Base-by-base conservation (phyloP, 2,797 vertebrate genomes). In the Hylomyscus alleni region DNA sequence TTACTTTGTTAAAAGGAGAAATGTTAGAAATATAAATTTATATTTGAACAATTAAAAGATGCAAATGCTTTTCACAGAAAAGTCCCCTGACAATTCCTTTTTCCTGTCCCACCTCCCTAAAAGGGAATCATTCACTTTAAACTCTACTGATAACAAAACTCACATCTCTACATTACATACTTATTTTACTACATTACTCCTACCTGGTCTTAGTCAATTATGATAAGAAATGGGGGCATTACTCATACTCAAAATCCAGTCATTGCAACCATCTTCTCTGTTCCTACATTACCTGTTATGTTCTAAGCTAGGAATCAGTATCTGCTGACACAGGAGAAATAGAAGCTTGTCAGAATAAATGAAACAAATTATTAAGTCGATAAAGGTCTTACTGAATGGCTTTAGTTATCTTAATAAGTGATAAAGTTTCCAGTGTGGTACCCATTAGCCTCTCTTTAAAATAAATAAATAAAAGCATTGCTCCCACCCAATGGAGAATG, bases 1-100 rank as follows among this genome's bases (percentile, higher is more conserved):
- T 76, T 72, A 26, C 29, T 76, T 83, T 91, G n/a, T 26, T 83
- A 85, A 93, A 34, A 34, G n/a, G 29, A 77, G 54, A 6, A 80
- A 26, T 96, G 67, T n/a, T 65, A 92, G 40, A 22, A 83, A 88
- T 91, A 90, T 65, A 69, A 95, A 89, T 20, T 82, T 92, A 69
- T 37, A 54, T 17, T 81, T 6, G 22, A 50, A 44, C 0, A 26
- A 12, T 75, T 94, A 58, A 87, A 83, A 82, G 52, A 83, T 52
- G 82, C 22, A 88, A n/a, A 31, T 91, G 75, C 56, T 80, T 93
- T 56, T 56, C 13, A 34, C 9, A 50, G 58, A 93, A 37, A 95
- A 37, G 1, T 12, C 29, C 56, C 40, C 37, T 15, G 7, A 14
- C 15, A 80, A 3, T 75, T 12, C 13, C 4, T 67, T 56, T 82